Conservation (phyloP, 2,888 invertebrate species). For the Sthenelais limicola region DNA sequence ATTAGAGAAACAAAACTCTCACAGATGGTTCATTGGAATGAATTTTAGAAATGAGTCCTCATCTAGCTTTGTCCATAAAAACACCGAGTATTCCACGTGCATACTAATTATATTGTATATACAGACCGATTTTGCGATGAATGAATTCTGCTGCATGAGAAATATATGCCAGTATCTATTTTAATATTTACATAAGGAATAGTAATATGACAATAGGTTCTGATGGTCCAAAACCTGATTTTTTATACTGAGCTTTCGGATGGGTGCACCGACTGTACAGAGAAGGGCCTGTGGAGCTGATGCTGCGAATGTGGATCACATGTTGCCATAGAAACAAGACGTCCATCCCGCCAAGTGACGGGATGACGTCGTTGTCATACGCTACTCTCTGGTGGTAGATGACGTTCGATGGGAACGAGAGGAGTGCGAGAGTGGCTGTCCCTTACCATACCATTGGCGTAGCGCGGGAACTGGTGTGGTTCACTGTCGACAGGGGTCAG, state of each 20-base stretch:
- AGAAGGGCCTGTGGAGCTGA: slow-evolving; percentile 2
- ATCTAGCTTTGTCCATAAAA: too few species aligned
- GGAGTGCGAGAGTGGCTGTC: slow-evolving; percentile 28
- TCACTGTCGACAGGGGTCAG: not conserved
- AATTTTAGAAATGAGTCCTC: too few species aligned
- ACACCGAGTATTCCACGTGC: too few species aligned
- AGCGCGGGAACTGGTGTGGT: slow-evolving; percentile 16
- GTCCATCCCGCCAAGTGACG: slow-evolving; percentile 27
- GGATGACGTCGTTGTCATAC: slow-evolving; percentile 35
- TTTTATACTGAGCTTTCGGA: slow-evolving; percentile 34
- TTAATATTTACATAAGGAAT: too few species aligned
- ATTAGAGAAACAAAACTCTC: too few species aligned
- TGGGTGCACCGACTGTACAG: slow-evolving; percentile 27
- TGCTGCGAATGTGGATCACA: not conserved
- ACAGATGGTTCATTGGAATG: too few species aligned
- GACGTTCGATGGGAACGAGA: slow-evolving; percentile 7
- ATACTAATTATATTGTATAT: too few species aligned
- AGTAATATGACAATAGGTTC: too few species aligned
- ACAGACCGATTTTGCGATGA: too few species aligned
- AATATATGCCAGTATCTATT: too few species aligned
- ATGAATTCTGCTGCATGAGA: too few species aligned
- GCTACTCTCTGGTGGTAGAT: slow-evolving; percentile 15
- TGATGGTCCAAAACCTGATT: too few species aligned
- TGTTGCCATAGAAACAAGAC: not conserved
- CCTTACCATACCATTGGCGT: slow-evolving; percentile 29